phyloP scores from a whole-genome alignment of 2,888 invertebrate species.

The Amphimallon solstitiale region DNA sequence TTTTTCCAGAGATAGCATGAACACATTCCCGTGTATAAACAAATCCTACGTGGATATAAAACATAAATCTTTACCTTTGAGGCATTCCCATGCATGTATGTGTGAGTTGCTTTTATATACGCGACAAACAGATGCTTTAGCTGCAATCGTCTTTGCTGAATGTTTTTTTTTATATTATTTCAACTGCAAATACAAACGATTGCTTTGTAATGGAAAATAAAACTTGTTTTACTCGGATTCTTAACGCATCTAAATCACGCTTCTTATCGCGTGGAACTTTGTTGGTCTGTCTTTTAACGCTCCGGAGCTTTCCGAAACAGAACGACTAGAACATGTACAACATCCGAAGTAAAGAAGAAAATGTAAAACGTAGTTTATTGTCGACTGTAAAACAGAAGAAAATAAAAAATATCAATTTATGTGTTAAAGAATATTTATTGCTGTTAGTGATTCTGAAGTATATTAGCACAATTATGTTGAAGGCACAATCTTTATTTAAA shows the following conservation, averaged over 20 bases:
- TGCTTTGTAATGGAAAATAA: slow-evolving; percentile 24
- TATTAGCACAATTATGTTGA: too few relatives aligned
- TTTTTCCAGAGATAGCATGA: background rate
- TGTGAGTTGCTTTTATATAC: background rate
- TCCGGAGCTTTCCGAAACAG: background rate
- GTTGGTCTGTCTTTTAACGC: slow-evolving; percentile 14
- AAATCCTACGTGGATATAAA: background rate
- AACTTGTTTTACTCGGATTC: slow-evolving; percentile 5
- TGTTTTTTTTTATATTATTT: background rate
- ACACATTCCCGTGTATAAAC: background rate
- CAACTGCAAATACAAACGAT: background rate
- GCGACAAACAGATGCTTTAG: background rate
- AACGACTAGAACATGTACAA: slow-evolving; percentile 3
- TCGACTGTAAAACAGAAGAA: too few relatives aligned
- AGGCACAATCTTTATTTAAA: too few relatives aligned
- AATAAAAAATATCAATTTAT: too few relatives aligned
- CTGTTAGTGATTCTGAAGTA: too few relatives aligned
- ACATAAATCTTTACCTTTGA: too few relatives aligned
- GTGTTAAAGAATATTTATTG: too few relatives aligned
- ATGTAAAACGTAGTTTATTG: too few relatives aligned
- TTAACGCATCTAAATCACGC: slow-evolving; percentile 26
- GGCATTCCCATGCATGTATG: background rate
- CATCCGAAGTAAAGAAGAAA: background rate
- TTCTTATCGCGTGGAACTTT: slow-evolving; percentile 16
- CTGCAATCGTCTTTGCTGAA: background rate